Conservation (phyloP, 1,140 invertebrate genomes). For the Trichonephila clavipes region DNA sequence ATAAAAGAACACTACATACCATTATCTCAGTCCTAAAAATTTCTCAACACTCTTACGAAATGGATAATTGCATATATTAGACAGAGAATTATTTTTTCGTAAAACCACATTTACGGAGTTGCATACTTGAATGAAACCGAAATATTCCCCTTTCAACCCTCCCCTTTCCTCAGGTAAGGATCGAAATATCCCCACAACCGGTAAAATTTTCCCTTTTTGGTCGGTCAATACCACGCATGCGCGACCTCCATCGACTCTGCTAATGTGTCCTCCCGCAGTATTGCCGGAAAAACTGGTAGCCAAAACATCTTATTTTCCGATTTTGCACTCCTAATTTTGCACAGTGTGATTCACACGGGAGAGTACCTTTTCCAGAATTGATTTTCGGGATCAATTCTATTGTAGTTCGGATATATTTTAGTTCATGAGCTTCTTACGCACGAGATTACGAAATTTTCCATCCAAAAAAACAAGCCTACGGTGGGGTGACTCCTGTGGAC, state of each 20-base stretch:
- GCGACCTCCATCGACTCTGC: slow-evolving; percentile 70
- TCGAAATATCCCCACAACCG: slow-evolving; percentile 57
- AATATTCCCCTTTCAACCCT: neutral
- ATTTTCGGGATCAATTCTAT: neutral
- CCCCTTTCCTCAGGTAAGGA: neutral
- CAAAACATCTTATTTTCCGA: neutral
- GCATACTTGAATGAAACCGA: neutral
- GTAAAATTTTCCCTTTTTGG: slow-evolving; percentile 40
- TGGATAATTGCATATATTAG: no score
- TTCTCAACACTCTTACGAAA: neutral
- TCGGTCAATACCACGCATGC: slow-evolving; percentile 44
- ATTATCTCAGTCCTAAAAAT: neutral
- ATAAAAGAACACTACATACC: neutral
- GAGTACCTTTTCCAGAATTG: neutral
- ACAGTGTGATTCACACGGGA: neutral
- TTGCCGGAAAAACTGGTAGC: slow-evolving; percentile 63
- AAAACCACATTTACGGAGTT: no score
- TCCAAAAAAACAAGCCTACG: slow-evolving; percentile 78
- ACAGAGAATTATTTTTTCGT: no score
- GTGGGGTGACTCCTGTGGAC: slow-evolving; percentile 78
- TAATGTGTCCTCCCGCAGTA: slow-evolving; percentile 47
- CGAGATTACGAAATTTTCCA: slow-evolving; percentile 78
- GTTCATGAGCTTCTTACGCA: slow-evolving; percentile 75
- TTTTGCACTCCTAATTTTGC: neutral
- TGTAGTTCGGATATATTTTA: neutral